Conservation (phyloP, 2,797 vertebrate genomes). For the Enteromius mattozi region DNA sequence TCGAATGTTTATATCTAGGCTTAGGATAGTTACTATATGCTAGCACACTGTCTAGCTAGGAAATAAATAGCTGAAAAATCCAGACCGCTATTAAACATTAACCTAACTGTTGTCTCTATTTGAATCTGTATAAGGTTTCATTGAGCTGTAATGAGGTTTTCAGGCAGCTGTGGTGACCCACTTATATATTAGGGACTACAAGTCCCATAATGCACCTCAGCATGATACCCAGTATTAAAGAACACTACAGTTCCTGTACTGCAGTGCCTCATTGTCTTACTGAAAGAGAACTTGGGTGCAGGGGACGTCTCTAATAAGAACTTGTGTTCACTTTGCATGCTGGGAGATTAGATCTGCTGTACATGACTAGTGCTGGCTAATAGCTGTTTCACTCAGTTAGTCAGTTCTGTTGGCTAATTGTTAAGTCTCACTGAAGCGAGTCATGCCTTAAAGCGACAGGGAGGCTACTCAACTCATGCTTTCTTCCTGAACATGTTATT, state of each 20-base stretch:
- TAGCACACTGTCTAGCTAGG: conserved; percentile 32
- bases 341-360: conserved; percentile 3
- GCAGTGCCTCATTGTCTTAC: conserved; percentile 1
- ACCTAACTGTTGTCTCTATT: conserved; percentile 24
- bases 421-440: conserved; percentile 34
- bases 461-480: not conserved
- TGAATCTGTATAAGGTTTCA: conserved; percentile 37
- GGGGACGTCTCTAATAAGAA: not conserved
- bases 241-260: conserved; percentile 16
- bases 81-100: conserved; percentile 1
- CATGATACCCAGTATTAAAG: conserved; percentile 6
- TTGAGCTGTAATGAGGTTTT: conserved; percentile 59
- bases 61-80: too few relatives aligned
- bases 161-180: conserved; percentile 47
- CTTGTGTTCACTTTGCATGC: conserved; percentile 16
- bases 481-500: not conserved
- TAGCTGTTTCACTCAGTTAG: conserved; percentile 30
- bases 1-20: conserved; percentile 35
- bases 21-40: conserved; percentile 23
- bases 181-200: conserved; percentile 49
- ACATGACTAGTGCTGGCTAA: conserved; percentile 24
- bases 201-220: conserved; percentile 35
- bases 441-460: not conserved
- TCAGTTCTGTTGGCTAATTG: conserved; percentile 32
- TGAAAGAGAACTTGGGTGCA: not conserved